A percentile compares a stretch with the other conserved stretches of the same genome.
Conservation (phyloP, 2,797 vertebrate genomes). For the Rhinichthys osculus region DNA sequence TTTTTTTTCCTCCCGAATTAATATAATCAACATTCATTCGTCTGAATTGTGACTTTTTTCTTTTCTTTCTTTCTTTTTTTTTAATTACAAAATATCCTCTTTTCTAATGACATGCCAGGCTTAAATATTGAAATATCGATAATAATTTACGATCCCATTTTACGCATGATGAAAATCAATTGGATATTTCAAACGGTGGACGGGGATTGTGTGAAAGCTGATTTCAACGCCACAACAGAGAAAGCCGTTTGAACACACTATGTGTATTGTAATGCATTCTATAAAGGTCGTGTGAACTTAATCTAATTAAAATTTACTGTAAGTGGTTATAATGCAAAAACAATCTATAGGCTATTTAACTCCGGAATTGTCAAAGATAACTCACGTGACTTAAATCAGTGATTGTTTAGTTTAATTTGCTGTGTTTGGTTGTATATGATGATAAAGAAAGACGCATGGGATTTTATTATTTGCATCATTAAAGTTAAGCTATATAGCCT, state of each 20-base stretch:
- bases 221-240: slow-evolving; percentile 49
- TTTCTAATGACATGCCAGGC: slow-evolving; percentile 2
- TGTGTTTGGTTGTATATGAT: slow-evolving; percentile 19
- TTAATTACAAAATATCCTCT: background rate
- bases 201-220: slow-evolving; percentile 35
- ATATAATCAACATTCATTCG: slow-evolving; percentile 62
- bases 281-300: slow-evolving; percentile 35
- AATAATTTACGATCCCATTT: slow-evolving; percentile 59
- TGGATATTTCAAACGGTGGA: slow-evolving; percentile 53
- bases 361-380: slow-evolving; percentile 12
- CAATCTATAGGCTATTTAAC: background rate
- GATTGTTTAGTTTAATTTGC: slow-evolving; percentile 43
- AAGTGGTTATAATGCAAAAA: background rate
- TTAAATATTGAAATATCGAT: slow-evolving; percentile 50
- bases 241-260: slow-evolving; percentile 17
- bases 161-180: slow-evolving; percentile 54
- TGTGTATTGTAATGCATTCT: background rate
- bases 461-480: background rate
- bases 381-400: slow-evolving; percentile 35
- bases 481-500: background rate
- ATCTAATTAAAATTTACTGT: slow-evolving; percentile 19
- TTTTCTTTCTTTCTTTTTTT: background rate
- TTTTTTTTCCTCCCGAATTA: slow-evolving; percentile 32
- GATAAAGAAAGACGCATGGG: background rate
- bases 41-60: slow-evolving; percentile 53